Percentiles rank a stretch among this genome's conserved stretches.
phyloP scores from a whole-genome alignment of 2,797 vertebrate species.

The Columba guinea region DNA sequence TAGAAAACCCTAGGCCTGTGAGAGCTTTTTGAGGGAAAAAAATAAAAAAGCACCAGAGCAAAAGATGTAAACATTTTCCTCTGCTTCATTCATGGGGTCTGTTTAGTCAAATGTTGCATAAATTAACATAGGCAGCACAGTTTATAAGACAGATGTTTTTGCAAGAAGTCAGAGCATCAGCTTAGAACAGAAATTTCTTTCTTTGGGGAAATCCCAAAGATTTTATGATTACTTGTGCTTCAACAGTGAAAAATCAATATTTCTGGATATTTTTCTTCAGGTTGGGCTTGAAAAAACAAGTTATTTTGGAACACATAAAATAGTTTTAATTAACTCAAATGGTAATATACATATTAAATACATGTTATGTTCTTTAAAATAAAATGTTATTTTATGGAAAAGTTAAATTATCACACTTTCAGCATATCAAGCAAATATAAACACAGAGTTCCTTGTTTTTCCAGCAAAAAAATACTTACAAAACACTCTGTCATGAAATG shows the following conservation, averaged over 20 bases:
- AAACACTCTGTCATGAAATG: background rate
- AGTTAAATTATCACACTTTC: background rate
- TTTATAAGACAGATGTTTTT: background rate
- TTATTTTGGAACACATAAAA: background rate
- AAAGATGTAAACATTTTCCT: conserved; percentile 6
- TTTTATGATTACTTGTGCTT: background rate
- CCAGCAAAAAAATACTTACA: background rate
- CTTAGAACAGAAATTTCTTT: background rate
- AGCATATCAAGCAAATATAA: background rate
- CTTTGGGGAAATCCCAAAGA: background rate
- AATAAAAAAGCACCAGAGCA: background rate
- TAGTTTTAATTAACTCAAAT: background rate
- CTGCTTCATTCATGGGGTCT: background rate
- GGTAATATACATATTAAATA: background rate
- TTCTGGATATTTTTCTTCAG: background rate
- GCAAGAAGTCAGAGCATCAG: background rate
- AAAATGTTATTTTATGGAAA: background rate
- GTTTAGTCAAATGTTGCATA: conserved; percentile 19
- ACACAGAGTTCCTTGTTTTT: background rate
- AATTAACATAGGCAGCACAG: background rate
- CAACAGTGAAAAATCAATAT: background rate
- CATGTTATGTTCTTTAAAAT: background rate
- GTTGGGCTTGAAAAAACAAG: background rate
- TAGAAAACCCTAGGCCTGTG: background rate
- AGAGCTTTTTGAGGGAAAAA: background rate